Base-by-base conservation (phyloP, 1,140 invertebrate genomes). In the Tetraneura akinire region DNA sequence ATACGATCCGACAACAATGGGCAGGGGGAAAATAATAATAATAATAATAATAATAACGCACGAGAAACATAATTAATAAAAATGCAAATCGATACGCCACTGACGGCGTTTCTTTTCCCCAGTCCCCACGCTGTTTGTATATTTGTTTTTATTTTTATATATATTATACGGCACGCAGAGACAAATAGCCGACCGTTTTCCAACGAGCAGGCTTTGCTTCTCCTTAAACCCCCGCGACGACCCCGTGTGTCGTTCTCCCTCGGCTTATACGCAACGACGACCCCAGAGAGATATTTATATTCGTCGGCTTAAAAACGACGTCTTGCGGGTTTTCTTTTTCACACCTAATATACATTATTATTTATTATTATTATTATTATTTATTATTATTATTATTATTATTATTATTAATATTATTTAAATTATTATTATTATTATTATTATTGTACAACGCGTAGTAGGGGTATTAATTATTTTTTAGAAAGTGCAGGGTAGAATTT, bases 61-160 rank as follows among this genome's bases (percentile, higher is more conserved):
- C 53, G 29, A 73, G 70, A 76, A 76, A 76, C 51, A 57, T 76
- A 76, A 76, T 76, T 76, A 76, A 76, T 76, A 76, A 76, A 76
- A 76, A 76, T 76, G 73, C 73, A 57, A 76, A 76, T 76, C 73
- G 73, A 76, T 76, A 76, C 18, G 51, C 51, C 49, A 37, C 71
- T 42, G 71, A 71, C 62, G 62, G 37, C 6, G 37, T 68, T 68
- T 23, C 23, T 45, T 68, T n/a, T n/a, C n/a, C n/a, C n/a, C n/a
- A n/a, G n/a, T n/a, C n/a, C n/a, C n/a, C n/a, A n/a, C n/a, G n/a
- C n/a, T 68, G 13, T 23, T 14, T 45, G 21, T 45, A n/a, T n/a
- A n/a, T n/a, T n/a, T 18, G 10, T 55, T 23, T 42, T 45, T 68
- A 5, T 13, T 68, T 47, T 68, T 42, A 29, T 18, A 74, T 26